These are phyloP conservation scores for Sebastes glaucus DNA, from an alignment of 2,797 vertebrate genomes.

Conservation along the genomic window DNA sequence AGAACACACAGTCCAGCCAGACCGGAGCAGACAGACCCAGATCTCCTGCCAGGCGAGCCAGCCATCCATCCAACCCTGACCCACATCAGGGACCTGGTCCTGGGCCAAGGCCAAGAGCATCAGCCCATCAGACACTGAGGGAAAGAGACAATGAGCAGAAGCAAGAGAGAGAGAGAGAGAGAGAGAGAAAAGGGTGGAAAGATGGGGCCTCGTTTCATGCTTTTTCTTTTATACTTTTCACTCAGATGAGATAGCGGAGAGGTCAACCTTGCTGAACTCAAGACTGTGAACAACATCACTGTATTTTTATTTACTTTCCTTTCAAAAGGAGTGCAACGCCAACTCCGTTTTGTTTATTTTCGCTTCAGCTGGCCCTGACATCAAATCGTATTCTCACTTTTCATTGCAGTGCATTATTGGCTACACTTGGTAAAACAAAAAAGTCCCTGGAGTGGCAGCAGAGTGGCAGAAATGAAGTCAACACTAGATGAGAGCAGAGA, in stretches of 20 bases:
- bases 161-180: neutral
- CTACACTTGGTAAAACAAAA: constrained; percentile 24
- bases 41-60: constrained; percentile 49
- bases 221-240: neutral
- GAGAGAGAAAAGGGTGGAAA: neutral
- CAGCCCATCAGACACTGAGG: constrained; percentile 18
- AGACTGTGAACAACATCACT: neutral
- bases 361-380: constrained; percentile 10
- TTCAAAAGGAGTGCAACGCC: neutral
- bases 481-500: constrained; percentile 24
- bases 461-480: constrained; percentile 40
- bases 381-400: constrained; percentile 23
- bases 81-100: constrained; percentile 48
- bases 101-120: constrained; percentile 30
- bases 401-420: constrained; percentile 23
- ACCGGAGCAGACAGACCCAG: constrained; percentile 27
- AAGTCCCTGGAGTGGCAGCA: constrained; percentile 22
- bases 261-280: neutral
- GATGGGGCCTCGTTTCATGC: constrained; percentile 8
- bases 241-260: constrained; percentile 1
- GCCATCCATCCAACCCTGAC: constrained; percentile 48
- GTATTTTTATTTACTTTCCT: neutral
- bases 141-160: constrained; percentile 21
- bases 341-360: constrained; percentile 18
- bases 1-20: constrained; percentile 28